A percentile compares a stretch with the other conserved stretches of the same genome.
Conservation (phyloP, 2,113 vertebrate species). For the Psittacus erithacus region DNA sequence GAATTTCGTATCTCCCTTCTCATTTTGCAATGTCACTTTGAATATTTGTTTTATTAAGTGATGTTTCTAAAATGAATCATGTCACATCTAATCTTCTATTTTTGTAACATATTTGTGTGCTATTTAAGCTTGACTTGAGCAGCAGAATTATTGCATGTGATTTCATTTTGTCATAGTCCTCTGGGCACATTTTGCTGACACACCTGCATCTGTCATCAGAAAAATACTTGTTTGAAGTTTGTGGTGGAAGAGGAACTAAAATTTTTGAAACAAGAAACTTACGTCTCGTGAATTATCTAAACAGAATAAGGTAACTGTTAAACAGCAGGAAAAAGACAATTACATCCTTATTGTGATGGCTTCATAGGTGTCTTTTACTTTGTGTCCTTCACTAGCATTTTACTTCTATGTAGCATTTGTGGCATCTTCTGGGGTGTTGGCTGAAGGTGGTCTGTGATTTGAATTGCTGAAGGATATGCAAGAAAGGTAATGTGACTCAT, state of each 20-base stretch:
- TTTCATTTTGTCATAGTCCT: neutral
- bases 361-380: rapidly evolving
- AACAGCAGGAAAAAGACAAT: neutral
- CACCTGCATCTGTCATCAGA: neutral
- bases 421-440: neutral
- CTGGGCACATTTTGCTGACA: neutral
- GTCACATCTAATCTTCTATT: neutral
- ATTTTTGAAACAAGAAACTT: neutral
- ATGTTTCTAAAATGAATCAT: neutral
- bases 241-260: neutral
- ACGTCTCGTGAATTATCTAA: neutral
- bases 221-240: neutral
- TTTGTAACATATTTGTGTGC: neutral
- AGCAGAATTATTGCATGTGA: neutral
- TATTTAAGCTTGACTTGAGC: conserved; percentile 14
- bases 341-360: neutral
- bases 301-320: neutral
- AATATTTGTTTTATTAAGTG: neutral
- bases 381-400: neutral
- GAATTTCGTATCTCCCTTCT: neutral
- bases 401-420: conserved; percentile 38
- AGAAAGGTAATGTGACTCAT: neutral
- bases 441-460: conserved; percentile 51
- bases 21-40: neutral
- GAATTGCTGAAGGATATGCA: conserved; percentile 43